Evolutionary conservation across 2,113 vertebrate genomes (phyloP).

Genomic region (Phyllopteryx taeniolatus): DNA sequence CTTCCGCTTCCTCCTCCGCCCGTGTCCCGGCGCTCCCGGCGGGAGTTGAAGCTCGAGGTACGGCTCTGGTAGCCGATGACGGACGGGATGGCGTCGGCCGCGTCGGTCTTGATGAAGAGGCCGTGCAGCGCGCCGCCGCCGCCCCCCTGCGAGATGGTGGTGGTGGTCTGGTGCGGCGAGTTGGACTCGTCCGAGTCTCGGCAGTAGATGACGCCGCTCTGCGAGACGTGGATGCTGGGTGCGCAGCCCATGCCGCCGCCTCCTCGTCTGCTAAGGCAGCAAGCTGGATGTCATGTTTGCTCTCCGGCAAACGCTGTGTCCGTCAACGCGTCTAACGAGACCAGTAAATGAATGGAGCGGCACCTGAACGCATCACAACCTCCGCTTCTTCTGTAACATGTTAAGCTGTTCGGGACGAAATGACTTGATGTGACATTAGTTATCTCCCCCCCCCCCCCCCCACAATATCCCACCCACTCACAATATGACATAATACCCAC

Average conservation of each 20-base stretch:
- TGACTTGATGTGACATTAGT: constrained; percentile 33
- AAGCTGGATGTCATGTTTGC: not conserved
- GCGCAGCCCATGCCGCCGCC: constrained; percentile 89
- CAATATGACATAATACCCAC: not conserved
- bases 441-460: constrained; percentile 2
- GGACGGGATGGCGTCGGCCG: constrained; percentile 83
- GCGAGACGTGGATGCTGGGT: constrained; percentile 96
- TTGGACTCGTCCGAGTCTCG: constrained; percentile 93
- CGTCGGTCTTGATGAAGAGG: constrained; percentile 89
- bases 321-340: not conserved
- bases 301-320: not conserved
- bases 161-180: constrained; percentile 87
- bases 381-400: constrained; percentile 31
- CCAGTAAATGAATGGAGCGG: not conserved
- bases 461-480: constrained; percentile 2
- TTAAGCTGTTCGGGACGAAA: constrained; percentile 16
- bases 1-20: constrained; percentile 51
- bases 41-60: constrained; percentile 70
- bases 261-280: constrained; percentile 14
- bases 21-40: constrained; percentile 73
- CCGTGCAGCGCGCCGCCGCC: constrained; percentile 76
- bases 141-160: constrained; percentile 84
- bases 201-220: constrained; percentile 98
- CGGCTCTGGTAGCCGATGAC: constrained; percentile 82
- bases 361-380: not conserved